These are phyloP conservation scores for Yoshiicerus persimilis DNA, from an alignment of 1,140 invertebrate species.

Conservation along the genomic window DNA sequence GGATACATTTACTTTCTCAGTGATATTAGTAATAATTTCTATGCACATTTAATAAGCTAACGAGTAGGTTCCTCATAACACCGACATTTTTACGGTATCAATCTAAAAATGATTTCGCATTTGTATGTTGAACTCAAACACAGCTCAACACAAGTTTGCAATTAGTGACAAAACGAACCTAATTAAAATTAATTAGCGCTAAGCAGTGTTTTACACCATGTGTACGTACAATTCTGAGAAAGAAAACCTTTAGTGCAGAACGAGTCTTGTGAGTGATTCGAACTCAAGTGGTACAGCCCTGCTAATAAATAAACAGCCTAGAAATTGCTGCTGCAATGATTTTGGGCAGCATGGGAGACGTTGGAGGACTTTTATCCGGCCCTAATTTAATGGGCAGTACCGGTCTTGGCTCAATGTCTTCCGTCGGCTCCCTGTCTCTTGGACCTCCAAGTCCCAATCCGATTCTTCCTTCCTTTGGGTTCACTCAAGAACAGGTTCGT, in stretches of 20 bases:
- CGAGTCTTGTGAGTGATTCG: neutral
- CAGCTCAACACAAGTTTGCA: neutral
- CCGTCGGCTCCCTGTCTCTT: conserved; percentile 52
- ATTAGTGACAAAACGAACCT: neutral
- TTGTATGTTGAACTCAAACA: neutral
- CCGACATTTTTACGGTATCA: neutral
- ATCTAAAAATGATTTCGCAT: neutral
- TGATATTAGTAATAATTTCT: neutral
- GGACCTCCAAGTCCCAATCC: conserved; percentile 59
- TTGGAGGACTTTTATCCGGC: conserved; percentile 37
- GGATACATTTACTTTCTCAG: neutral
- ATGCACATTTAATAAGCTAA: no score
- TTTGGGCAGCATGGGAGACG: neutral
- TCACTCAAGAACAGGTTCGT: conserved; percentile 87
- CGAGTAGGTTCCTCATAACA: no score
- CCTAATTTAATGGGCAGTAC: conserved; percentile 34
- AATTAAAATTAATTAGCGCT: neutral
- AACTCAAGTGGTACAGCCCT: neutral
- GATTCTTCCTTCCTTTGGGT: conserved; percentile 89
- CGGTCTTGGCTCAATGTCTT: conserved; percentile 37
- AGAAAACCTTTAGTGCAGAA: neutral
- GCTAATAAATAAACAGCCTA: neutral
- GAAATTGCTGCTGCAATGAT: neutral
- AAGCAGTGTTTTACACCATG: neutral
- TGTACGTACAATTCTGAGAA: neutral